phyloP scores from a whole-genome alignment of 2,888 invertebrate genomes.

The Acanthosepion lycidas region DNA sequence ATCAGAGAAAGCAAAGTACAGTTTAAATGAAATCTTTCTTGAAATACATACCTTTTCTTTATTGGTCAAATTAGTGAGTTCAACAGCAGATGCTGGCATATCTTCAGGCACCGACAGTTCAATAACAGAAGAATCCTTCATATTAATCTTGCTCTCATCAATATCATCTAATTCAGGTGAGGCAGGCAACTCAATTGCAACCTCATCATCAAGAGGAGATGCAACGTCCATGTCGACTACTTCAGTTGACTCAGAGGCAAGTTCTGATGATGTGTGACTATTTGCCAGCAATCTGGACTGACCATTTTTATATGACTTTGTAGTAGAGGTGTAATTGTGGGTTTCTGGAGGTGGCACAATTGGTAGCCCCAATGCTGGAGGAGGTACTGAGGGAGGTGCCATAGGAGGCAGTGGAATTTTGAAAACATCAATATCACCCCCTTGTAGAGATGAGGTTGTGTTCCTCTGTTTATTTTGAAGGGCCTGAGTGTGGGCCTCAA shows the following conservation, averaged over 20 bases:
- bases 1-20: not conserved
- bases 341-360: constrained; percentile 47
- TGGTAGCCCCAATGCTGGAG: constrained; percentile 51
- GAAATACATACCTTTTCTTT: constrained; percentile 66
- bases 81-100: constrained; percentile 70
- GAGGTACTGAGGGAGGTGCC: constrained; percentile 56
- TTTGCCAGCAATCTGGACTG: constrained; percentile 39
- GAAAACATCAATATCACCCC: constrained; percentile 58
- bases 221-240: constrained; percentile 82
- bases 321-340: constrained; percentile 50
- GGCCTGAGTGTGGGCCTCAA: constrained; percentile 60
- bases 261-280: not conserved
- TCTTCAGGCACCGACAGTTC: constrained; percentile 57
- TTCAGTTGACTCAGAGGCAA: constrained; percentile 75
- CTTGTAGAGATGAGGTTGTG: not conserved
- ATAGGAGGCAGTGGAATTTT: constrained; percentile 66
- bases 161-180: constrained; percentile 59
- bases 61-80: constrained; percentile 71
- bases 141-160: constrained; percentile 50
- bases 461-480: not conserved
- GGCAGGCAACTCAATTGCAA: constrained; percentile 65
- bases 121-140: constrained; percentile 52
- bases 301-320: constrained; percentile 41
- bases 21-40: not conserved
- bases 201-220: constrained; percentile 68